Percentiles rank a stretch among this genome's conserved stretches.
Conservation (phyloP, 1,140 invertebrate genomes). For the Carcinoscorpius rotundicauda region DNA sequence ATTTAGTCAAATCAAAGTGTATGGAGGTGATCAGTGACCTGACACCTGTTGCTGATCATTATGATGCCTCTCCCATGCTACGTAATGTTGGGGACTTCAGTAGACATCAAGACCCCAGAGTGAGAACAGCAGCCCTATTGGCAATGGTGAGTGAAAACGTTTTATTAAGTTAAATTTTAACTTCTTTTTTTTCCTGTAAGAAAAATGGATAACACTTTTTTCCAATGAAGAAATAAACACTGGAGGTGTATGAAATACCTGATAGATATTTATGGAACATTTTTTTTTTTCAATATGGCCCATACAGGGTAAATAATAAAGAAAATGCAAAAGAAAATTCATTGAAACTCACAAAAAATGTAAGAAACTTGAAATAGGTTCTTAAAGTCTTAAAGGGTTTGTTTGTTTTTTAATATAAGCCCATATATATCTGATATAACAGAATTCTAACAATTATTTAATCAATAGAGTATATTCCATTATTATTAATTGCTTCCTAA, state of each 20-base stretch:
- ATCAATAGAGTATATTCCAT: too few species aligned
- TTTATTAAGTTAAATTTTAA: slow-evolving; percentile 1
- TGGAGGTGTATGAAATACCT: neutral
- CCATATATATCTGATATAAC: too few species aligned
- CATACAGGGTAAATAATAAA: slow-evolving; percentile 1
- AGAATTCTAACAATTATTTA: too few species aligned
- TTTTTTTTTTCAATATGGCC: neutral
- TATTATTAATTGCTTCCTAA: too few species aligned
- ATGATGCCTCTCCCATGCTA: slow-evolving; percentile 32
- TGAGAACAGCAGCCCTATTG: slow-evolving; percentile 71
- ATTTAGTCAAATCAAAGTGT: slow-evolving; percentile 63
- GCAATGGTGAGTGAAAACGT: slow-evolving; percentile 50
- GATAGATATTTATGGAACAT: neutral
- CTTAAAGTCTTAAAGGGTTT: too few species aligned
- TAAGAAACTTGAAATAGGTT: too few species aligned
- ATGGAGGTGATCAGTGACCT: slow-evolving; percentile 56
- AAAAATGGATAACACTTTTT: slow-evolving; percentile 2
- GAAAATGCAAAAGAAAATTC: slow-evolving; percentile 5
- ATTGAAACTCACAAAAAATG: neutral
- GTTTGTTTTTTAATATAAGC: too few species aligned
- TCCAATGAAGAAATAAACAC: neutral
- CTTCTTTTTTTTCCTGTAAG: slow-evolving; percentile 1
- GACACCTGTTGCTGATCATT: slow-evolving; percentile 37
- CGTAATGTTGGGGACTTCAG: slow-evolving; percentile 62
- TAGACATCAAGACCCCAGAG: slow-evolving; percentile 76